These are phyloP conservation scores for Octodon degus DNA, from an alignment of 2,113 vertebrate genomes.

Conservation along the genomic window DNA sequence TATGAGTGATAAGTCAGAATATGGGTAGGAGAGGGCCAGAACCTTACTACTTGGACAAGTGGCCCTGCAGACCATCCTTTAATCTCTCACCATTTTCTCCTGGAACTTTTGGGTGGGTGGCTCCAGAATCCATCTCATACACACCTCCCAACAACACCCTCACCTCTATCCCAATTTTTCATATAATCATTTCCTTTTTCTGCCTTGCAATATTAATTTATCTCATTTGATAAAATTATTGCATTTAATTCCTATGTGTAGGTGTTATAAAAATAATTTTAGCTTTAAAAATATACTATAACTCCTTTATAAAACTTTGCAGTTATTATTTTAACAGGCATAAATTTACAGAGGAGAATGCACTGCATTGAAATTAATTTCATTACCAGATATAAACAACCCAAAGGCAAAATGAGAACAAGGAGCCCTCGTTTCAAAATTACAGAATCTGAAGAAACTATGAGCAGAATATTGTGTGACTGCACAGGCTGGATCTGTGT, in stretches of 20 bases:
- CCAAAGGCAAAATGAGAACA: background rate
- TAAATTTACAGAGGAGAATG: background rate
- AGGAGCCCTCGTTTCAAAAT: background rate
- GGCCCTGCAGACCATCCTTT: background rate
- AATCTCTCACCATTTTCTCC: background rate
- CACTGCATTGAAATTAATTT: background rate
- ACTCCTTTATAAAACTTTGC: background rate
- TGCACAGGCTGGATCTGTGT: accelerated
- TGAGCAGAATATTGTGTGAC: background rate
- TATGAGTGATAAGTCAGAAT: background rate
- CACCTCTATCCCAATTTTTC: background rate
- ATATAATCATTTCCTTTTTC: background rate
- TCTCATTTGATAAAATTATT: background rate
- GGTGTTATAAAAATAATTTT: background rate
- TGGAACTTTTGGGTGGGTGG: background rate
- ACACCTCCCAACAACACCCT: background rate
- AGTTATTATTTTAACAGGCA: background rate
- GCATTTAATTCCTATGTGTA: background rate
- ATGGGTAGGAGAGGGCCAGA: background rate
- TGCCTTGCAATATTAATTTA: background rate
- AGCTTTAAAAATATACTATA: background rate
- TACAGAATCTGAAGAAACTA: background rate
- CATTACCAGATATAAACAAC: background rate
- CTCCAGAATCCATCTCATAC: background rate
- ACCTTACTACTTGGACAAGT: background rate